Percentiles rank a stretch among this genome's conserved stretches.
Conservation (phyloP, 2,797 vertebrate genomes). For the Pygocentrus nattereri region DNA sequence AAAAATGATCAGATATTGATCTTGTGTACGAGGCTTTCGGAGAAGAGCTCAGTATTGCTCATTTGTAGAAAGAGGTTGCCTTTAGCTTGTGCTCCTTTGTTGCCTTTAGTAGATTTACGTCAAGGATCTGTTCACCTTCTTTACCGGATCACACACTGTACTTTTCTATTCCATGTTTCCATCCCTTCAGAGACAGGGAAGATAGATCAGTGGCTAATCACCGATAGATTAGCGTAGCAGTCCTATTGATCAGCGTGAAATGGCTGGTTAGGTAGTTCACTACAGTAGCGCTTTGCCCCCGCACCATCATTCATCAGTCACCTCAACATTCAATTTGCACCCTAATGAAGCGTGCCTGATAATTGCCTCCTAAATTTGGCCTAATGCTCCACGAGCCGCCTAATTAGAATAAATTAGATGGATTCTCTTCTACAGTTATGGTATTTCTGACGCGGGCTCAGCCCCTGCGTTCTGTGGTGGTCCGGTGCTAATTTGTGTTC, state of each 20-base stretch:
- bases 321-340: constrained; percentile 8
- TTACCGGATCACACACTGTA: not conserved
- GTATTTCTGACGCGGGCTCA: not conserved
- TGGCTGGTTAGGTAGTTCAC: not conserved
- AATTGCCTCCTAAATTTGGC: constrained; percentile 28
- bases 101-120: not conserved
- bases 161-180: not conserved
- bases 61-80: too few relatives aligned
- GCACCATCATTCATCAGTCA: constrained; percentile 12
- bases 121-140: too few relatives aligned
- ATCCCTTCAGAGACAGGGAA: not conserved
- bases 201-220: not conserved
- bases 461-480: not conserved
- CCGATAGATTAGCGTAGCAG: constrained; percentile 3
- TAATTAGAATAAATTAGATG: constrained; percentile 40
- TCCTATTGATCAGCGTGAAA: constrained; percentile 3
- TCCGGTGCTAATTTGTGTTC: not conserved
- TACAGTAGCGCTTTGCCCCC: not conserved
- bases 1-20: too few relatives aligned
- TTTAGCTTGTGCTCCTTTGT: not conserved
- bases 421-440: not conserved
- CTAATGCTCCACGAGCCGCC: not conserved
- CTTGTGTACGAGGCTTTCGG: too few relatives aligned
- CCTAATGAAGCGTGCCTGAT: constrained; percentile 37
- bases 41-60: too few relatives aligned